These are phyloP conservation scores for Sapajus apella DNA, from an alignment of 2,113 vertebrate species.

Conservation along the genomic window DNA sequence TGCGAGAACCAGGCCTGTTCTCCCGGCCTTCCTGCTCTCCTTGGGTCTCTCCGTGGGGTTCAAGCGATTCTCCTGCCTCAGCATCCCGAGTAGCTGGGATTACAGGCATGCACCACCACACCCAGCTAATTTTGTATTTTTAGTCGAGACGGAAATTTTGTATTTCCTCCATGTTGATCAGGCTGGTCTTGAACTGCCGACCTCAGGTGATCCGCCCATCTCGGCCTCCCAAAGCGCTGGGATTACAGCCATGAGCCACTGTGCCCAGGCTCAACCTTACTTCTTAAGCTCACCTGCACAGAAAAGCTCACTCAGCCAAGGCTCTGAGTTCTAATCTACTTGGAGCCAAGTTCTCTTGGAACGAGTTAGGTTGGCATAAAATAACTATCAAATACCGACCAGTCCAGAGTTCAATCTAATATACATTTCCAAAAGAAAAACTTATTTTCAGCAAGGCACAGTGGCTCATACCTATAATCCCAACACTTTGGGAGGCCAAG, in stretches of 20 bases:
- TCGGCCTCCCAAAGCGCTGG: no score
- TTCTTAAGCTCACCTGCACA: accelerated
- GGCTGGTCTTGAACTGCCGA: no score
- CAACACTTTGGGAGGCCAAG: neutral
- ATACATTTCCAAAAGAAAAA: neutral
- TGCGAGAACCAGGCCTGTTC: accelerated
- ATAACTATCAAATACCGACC: neutral
- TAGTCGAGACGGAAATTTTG: no score
- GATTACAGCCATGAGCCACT: no score
- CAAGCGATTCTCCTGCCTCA: no score
- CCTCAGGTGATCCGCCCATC: no score
- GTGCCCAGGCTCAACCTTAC: accelerated
- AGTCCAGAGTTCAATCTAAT: neutral
- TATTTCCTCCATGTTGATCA: no score
- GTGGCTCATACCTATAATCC: neutral
- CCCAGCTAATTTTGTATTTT: no score
- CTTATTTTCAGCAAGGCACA: neutral
- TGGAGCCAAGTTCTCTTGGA: neutral
- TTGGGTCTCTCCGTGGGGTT: no score
- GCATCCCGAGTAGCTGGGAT: no score
- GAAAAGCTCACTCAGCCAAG: accelerated
- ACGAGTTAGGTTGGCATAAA: neutral
- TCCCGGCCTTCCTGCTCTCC: neutral
- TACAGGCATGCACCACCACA: no score
- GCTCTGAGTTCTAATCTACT: no score